These are phyloP conservation scores for Bombyx mandarina DNA, from an alignment of 1,140 invertebrate species.

Conservation along the genomic window DNA sequence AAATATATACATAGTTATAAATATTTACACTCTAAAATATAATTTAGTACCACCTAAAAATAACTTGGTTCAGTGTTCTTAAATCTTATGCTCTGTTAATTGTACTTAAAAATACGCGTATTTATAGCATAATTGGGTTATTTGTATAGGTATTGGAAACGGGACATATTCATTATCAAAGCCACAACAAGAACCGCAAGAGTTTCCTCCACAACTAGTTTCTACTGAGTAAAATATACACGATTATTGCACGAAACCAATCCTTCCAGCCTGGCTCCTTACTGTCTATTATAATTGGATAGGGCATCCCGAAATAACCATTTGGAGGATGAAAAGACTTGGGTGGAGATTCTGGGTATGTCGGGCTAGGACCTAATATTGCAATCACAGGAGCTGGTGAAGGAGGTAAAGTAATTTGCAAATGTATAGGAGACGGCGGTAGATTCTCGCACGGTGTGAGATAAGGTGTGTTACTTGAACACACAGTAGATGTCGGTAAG, in stretches of 20 bases:
- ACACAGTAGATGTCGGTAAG: too few relatives aligned
- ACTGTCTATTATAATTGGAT: conserved; percentile 20
- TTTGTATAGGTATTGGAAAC: conserved; percentile 11
- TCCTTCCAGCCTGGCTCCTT: conserved; percentile 24
- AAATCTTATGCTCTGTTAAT: neutral
- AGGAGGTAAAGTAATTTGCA: conserved; percentile 35
- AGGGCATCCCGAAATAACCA: conserved; percentile 3
- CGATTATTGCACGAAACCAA: conserved; percentile 33
- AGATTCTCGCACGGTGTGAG: neutral
- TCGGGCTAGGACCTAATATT: conserved; percentile 7
- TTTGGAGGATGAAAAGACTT: conserved; percentile 7
- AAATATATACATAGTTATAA: too few relatives aligned
- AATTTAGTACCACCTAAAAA: neutral
- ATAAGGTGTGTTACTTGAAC: too few relatives aligned
- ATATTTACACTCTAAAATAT: neutral
- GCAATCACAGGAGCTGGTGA: conserved; percentile 21
- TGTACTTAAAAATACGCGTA: neutral
- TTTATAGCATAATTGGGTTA: conserved; percentile 7
- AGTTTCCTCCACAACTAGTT: conserved; percentile 14
- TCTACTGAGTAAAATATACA: conserved; percentile 14
- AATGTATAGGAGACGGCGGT: conserved; percentile 16
- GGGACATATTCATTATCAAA: conserved; percentile 4
- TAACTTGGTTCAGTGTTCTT: neutral
- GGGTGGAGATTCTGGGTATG: conserved; percentile 3
- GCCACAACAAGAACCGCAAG: conserved; percentile 17